phyloP scores from a whole-genome alignment of 2,113 vertebrate species.

The Paralichthys olivaceus region DNA sequence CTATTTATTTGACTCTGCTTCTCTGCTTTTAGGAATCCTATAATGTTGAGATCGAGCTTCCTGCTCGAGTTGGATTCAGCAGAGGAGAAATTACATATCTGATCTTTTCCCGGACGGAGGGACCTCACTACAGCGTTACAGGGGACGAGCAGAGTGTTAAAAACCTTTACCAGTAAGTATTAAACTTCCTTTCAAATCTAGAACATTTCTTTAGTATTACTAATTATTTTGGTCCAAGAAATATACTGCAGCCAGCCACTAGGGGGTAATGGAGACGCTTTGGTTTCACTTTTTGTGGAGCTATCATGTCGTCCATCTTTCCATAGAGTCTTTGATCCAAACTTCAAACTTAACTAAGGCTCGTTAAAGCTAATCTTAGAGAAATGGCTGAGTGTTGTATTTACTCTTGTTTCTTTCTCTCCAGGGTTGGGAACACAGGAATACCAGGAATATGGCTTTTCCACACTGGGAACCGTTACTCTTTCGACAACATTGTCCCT shows the following conservation, averaged over 20 bases:
- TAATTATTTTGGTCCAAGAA: too few species aligned
- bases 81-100: conserved; percentile 84
- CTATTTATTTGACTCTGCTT: background rate
- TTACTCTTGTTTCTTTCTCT: background rate
- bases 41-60: conserved; percentile 91
- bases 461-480: conserved; percentile 85
- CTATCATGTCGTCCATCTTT: too few species aligned
- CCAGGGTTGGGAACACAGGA: conserved; percentile 89
- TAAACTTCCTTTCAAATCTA: background rate
- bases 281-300: too few species aligned
- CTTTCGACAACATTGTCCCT: conserved; percentile 85
- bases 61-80: conserved; percentile 94
- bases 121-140: conserved; percentile 88
- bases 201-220: too few species aligned
- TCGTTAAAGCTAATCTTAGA: too few species aligned
- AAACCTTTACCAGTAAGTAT: conserved; percentile 89
- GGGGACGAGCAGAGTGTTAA: conserved; percentile 87
- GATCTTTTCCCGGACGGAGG: conserved; percentile 81
- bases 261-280: too few species aligned
- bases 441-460: conserved; percentile 93
- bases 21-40: conserved; percentile 83
- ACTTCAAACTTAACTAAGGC: too few species aligned
- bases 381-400: too few species aligned
- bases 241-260: too few species aligned
- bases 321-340: too few species aligned